Conservation (phyloP, 2,113 vertebrate species). For the Podocnemis expansa region DNA sequence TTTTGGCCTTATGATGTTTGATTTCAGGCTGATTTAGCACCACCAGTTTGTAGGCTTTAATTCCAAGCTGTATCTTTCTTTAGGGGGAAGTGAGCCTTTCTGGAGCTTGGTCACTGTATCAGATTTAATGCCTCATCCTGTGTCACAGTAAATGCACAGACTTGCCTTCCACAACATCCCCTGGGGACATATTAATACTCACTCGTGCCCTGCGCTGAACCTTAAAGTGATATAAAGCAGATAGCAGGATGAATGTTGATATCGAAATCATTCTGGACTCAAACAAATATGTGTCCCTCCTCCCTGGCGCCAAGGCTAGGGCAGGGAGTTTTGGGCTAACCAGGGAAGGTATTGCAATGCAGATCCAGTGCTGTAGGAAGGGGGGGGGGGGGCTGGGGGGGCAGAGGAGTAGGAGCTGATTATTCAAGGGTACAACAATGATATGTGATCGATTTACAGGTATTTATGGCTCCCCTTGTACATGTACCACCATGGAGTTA, state of each 20-base stretch:
- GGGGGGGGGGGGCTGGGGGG: neutral
- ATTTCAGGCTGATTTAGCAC: neutral
- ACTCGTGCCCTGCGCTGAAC: neutral
- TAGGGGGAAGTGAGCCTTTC: neutral
- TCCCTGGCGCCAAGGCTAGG: too few relatives aligned
- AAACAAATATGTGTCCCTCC: neutral
- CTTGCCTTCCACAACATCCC: neutral
- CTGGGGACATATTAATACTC: neutral
- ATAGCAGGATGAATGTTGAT: neutral
- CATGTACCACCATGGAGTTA: accelerated
- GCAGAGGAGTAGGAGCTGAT: neutral
- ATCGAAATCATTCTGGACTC: neutral
- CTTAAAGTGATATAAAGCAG: neutral
- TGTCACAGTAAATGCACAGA: neutral
- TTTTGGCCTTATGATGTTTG: neutral
- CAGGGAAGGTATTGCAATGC: neutral
- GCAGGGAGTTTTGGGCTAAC: neutral
- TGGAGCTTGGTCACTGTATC: neutral
- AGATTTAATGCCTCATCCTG: neutral
- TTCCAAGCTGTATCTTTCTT: neutral
- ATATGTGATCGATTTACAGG: accelerated
- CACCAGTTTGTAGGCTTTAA: neutral
- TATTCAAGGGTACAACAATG: neutral
- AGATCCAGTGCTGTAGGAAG: neutral
- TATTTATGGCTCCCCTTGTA: neutral